These are phyloP conservation scores for Eulemur macaco DNA, from an alignment of 2,113 vertebrate genomes.

Conservation along the genomic window DNA sequence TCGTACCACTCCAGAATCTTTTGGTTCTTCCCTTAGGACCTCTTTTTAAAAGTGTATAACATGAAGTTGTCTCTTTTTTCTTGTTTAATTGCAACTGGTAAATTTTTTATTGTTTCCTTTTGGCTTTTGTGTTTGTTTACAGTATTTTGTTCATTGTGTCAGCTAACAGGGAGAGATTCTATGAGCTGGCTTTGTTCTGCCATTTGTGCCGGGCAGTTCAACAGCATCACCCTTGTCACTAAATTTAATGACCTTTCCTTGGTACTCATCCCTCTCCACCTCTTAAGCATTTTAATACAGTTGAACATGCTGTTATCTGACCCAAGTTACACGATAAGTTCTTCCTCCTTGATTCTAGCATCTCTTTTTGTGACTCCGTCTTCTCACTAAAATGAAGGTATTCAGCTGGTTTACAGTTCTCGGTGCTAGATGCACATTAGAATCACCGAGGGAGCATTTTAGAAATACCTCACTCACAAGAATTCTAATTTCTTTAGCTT, in stretches of 20 bases:
- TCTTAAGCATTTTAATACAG: background rate
- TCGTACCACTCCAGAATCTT: background rate
- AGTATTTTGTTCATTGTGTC: background rate
- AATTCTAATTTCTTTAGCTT: background rate
- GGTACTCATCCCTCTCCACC: rapidly evolving
- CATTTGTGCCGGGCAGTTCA: background rate
- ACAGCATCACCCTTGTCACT: too few species aligned
- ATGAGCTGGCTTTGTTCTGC: background rate
- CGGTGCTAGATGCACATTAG: background rate
- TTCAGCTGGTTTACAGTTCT: background rate
- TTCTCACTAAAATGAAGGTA: background rate
- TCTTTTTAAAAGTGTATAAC: background rate
- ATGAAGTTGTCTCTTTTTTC: background rate
- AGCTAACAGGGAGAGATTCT: background rate
- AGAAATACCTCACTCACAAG: background rate
- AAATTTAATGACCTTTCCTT: background rate
- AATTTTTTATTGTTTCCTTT: slow-evolving; percentile 3
- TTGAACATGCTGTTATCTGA: background rate
- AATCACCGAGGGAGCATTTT: background rate
- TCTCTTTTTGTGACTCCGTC: background rate
- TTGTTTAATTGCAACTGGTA: background rate
- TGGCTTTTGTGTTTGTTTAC: background rate
- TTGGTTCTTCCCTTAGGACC: background rate
- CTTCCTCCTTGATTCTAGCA: background rate
- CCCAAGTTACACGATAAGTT: background rate